A percentile compares a stretch with the other conserved stretches of the same genome.
Evolutionary conservation across 2,797 vertebrate species (phyloP).

Genomic region (Threskiornis aethiopicus): DNA sequence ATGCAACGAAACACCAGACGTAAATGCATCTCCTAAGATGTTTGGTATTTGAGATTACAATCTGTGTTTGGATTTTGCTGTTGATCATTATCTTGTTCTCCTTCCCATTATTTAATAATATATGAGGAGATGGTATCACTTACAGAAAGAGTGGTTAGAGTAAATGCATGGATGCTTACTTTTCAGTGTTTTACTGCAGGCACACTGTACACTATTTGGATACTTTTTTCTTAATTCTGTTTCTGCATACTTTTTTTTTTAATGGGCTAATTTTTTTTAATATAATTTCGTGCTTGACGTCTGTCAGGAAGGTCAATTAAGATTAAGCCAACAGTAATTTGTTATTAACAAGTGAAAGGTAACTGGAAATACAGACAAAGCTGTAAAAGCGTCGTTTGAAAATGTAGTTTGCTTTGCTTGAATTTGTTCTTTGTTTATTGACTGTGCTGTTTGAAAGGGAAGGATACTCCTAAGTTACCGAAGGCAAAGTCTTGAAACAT

Average conservation of each 20-base stretch:
- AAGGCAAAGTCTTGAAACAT: background rate
- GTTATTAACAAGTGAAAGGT: background rate
- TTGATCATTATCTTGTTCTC: conserved; percentile 41
- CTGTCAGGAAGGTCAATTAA: background rate
- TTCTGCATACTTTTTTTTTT: background rate
- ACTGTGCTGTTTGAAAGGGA: background rate
- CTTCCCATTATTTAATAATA: conserved; percentile 52
- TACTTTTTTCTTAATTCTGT: background rate
- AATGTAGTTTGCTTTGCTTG: background rate
- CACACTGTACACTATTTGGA: background rate
- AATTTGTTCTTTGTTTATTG: background rate
- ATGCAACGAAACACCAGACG: background rate
- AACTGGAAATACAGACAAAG: background rate
- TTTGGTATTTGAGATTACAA: conserved; percentile 15
- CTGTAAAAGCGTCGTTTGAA: background rate
- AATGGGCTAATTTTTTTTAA: background rate
- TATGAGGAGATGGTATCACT: conserved; percentile 5
- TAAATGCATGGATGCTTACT: background rate
- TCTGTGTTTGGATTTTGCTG: conserved; percentile 45
- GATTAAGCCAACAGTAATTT: background rate
- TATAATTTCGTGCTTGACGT: background rate
- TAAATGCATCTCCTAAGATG: background rate
- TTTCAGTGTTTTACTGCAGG: background rate
- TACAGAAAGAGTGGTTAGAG: background rate
- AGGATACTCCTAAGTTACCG: fast-evolving